Evolutionary conservation across 2,797 vertebrate species (phyloP).

Genomic region (Hyperoplus immaculatus): DNA sequence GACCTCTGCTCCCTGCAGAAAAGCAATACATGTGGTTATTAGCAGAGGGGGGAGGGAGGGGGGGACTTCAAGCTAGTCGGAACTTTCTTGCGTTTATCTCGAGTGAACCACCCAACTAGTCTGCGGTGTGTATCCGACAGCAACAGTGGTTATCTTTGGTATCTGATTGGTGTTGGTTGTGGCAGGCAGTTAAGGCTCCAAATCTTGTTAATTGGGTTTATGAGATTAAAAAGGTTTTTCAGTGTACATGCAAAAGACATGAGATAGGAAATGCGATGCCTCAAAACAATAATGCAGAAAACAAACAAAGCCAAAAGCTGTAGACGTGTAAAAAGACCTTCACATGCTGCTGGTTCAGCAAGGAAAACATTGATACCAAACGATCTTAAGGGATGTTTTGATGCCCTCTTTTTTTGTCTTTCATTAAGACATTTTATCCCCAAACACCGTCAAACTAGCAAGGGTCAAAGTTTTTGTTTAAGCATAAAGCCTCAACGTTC

Average conservation of each 20-base stretch:
- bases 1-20: slow-evolving; percentile 27
- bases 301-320: slow-evolving; percentile 1
- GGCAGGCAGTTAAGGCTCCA: slow-evolving; percentile 9
- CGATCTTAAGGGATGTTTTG: neutral
- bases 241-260: neutral
- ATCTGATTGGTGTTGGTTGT: slow-evolving; percentile 19
- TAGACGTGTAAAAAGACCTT: slow-evolving; percentile 9
- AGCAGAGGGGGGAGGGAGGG: slow-evolving; percentile 52
- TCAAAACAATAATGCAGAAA: neutral
- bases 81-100: slow-evolving; percentile 53
- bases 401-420: neutral
- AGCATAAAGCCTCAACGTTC: neutral
- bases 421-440: neutral
- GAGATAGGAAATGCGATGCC: neutral
- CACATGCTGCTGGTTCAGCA: slow-evolving; percentile 36
- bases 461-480: neutral
- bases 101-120: slow-evolving; percentile 55
- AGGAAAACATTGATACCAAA: neutral
- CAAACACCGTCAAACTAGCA: neutral
- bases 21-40: slow-evolving; percentile 42
- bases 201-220: neutral
- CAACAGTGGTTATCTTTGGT: neutral
- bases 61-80: too few species aligned
- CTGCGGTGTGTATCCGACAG: slow-evolving; percentile 46
- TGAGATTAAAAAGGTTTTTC: slow-evolving; percentile 6